Evolutionary conservation across 2,888 invertebrate species (phyloP), one percentile per base, ranked within the genome.

Genomic region (Nomada lathburiana): DNA sequence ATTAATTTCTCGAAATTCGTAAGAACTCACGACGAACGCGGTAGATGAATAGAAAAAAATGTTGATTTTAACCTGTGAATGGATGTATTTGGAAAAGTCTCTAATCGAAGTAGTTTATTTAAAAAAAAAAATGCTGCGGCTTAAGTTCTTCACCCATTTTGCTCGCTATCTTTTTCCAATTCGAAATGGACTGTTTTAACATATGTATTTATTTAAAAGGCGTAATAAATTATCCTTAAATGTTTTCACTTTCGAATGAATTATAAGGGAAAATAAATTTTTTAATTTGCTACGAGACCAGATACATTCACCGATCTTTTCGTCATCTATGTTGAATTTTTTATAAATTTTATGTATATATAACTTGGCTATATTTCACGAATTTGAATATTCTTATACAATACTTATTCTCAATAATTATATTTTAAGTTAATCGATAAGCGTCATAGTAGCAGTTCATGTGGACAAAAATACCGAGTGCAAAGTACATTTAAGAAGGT

Each of bases 401-500:
- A n/a, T 36, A 9, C 18, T n/a, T 26, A 59, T 29, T n/a, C 10
- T 9, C n/a, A n/a, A 29, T 52, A 63, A 62, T 44, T 44, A 13
- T 55, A 52, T 29, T 50, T 65, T 47, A 36, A 52, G 47, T 76
- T 60, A 42, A 20, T 53, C 11, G 18, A 47, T 47, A 62, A 55
- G 13, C 20, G 20, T 53, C 10, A 18, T n/a, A 36, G 16, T 60
- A 23, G 36, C 20, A 1, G 20, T 36, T 36, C 9, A n/a, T 44
- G 36, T 18, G 42, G 29, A 23, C 20, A 67, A 68, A 53, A 68
- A 10, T 68, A 42, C 42, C 55, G 23, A 68, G 55, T 71, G 52
- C 52, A 71, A 52, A 52, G 36, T 71, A 71, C 50, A 62, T 62
- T 36, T 62, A 23, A 52, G 62, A 42, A 53, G 3, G n/a, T 60